A percentile compares a stretch with the other conserved stretches of the same genome.
These are phyloP conservation scores for Cryptus viduatorius DNA, from an alignment of 2,888 invertebrate genomes.

Conservation along the genomic window DNA sequence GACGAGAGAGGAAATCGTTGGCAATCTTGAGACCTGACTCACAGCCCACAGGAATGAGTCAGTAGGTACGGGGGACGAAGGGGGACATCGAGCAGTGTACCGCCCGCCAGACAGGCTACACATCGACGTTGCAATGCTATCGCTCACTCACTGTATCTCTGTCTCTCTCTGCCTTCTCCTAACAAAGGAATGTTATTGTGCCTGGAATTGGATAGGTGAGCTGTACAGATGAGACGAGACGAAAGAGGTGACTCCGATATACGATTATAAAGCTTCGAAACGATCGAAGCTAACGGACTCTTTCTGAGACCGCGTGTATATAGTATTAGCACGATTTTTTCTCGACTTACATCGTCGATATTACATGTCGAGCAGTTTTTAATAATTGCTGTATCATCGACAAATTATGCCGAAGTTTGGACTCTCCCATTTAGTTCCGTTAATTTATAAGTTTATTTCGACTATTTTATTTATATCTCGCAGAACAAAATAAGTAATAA, in stretches of 20 bases:
- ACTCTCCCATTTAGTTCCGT: too few species aligned
- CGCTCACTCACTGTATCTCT: too few species aligned
- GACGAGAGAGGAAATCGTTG: constrained; percentile 77
- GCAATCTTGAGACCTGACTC: constrained; percentile 82
- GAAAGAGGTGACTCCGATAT: neutral
- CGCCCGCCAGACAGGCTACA: constrained; percentile 64
- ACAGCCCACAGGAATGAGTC: constrained; percentile 78
- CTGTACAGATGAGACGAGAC: constrained; percentile 32
- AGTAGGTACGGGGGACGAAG: constrained; percentile 69
- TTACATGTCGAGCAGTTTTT: neutral
- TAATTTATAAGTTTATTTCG: too few species aligned
- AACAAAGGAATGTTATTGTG: constrained; percentile 81
- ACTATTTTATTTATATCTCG: too few species aligned
- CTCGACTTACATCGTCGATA: neutral
- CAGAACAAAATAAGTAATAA: too few species aligned
- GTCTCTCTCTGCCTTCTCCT: constrained; percentile 72
- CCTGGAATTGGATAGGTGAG: constrained; percentile 63
- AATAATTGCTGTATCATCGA: too few species aligned
- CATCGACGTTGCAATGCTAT: constrained; percentile 75
- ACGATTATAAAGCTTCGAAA: constrained; percentile 3
- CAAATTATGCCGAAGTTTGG: too few species aligned
- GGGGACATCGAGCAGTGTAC: constrained; percentile 45
- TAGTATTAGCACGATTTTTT: neutral
- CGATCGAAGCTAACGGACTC: neutral
- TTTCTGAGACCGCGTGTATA: constrained; percentile 5